Evolutionary conservation across 2,888 invertebrate species (phyloP), one percentile per base, ranked within the genome.

Genomic region (Panorpa germanica): DNA sequence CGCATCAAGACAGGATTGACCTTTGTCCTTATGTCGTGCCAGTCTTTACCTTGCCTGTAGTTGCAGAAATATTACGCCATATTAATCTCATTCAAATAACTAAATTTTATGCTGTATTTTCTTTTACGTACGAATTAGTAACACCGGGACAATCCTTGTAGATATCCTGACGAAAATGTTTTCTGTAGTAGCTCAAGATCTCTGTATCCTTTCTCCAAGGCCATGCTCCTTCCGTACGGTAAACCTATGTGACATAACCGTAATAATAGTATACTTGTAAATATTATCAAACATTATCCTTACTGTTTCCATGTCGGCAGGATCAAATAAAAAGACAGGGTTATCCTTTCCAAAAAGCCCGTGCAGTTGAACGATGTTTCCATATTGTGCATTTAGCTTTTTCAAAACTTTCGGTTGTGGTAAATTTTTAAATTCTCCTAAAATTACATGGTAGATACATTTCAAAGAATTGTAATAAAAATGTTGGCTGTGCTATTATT

Each of bases 1-100:
- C 67, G 61, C 49, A 75, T 50, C 46, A 75, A 53, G 16, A 67
- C 57, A 31, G 67, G 68, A 44, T 73, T 71, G 0, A 70, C 68
- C 37, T 63, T 65, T 2, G 63, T 61, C n/a, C 74, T 56, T 32
- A 72, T 59, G 24, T 65, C 55, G 13, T 67, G 61, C 74, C 75
- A 75, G 38, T 65, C 50, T 12, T 62, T 52, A 3, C 67, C 70
- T n/a, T n/a, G n/a, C n/a, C n/a, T n/a, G n/a, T n/a, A n/a, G n/a
- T n/a, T n/a, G n/a, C n/a, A n/a, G n/a, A n/a, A n/a, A n/a, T n/a
- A n/a, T n/a, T n/a, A n/a, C n/a, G n/a, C n/a, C n/a, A n/a, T n/a
- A n/a, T n/a, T n/a, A n/a, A n/a, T n/a, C n/a, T n/a, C n/a, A n/a
- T n/a, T n/a, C n/a, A n/a, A n/a, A n/a, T n/a, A n/a, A n/a, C n/a